Conservation (phyloP, 2,797 vertebrate species). For the Echiichthys vipera region DNA sequence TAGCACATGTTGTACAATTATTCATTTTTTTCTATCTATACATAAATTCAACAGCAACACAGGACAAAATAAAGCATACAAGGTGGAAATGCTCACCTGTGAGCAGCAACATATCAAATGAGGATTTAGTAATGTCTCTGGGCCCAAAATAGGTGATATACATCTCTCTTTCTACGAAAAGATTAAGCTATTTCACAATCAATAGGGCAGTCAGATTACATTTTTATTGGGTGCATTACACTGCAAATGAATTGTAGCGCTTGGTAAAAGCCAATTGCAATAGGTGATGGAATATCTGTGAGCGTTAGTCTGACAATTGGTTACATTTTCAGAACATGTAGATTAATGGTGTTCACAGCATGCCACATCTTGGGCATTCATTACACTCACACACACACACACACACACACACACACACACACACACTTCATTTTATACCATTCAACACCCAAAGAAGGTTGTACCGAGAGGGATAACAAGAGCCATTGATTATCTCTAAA, state of each 20-base stretch:
- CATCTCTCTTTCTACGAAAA: slow-evolving; percentile 75
- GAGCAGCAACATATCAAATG: slow-evolving; percentile 62
- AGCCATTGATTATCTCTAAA: slow-evolving; percentile 89
- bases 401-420: slow-evolving; percentile 49
- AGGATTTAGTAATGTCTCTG: slow-evolving; percentile 58
- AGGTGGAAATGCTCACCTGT: slow-evolving; percentile 23
- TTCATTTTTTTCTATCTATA: not conserved
- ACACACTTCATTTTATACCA: slow-evolving; percentile 74
- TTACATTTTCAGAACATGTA: slow-evolving; percentile 90
- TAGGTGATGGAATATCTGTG: slow-evolving; percentile 87
- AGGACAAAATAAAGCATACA: slow-evolving; percentile 6
- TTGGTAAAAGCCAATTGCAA: slow-evolving; percentile 83
- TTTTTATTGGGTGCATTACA: slow-evolving; percentile 85
- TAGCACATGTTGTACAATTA: not conserved
- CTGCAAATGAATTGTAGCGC: slow-evolving; percentile 86
- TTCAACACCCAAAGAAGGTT: slow-evolving; percentile 74
- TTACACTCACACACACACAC: slow-evolving; percentile 59
- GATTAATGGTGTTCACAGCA: slow-evolving; percentile 86
- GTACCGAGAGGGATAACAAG: slow-evolving; percentile 75
- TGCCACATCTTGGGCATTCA: slow-evolving; percentile 80
- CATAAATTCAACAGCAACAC: not conserved
- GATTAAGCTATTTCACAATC: slow-evolving; percentile 87
- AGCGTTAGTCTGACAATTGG: slow-evolving; percentile 84
- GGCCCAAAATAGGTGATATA: slow-evolving; percentile 71
- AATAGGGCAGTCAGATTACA: slow-evolving; percentile 83